These are phyloP conservation scores for Dicerorhinus sumatrensis DNA, from an alignment of 2,113 vertebrate species.

Conservation along the genomic window DNA sequence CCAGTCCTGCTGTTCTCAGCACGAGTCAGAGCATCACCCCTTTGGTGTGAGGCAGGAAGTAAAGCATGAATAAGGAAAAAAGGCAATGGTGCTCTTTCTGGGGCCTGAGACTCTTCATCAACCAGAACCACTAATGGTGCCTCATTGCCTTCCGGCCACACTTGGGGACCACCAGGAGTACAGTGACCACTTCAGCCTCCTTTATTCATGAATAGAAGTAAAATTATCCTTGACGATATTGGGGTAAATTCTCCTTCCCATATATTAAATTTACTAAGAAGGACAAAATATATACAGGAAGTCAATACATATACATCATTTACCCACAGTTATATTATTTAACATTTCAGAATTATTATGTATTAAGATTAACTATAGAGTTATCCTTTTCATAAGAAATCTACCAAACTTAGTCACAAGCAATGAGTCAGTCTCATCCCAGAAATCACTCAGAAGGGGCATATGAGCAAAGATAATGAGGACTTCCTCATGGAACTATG, in stretches of 20 bases:
- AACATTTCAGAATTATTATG: neutral
- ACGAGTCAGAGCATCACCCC: neutral
- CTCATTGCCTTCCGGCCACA: neutral
- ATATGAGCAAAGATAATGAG: neutral
- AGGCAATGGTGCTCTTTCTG: neutral
- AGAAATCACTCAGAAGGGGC: constrained; percentile 35
- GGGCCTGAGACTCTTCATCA: neutral
- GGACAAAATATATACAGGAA: neutral
- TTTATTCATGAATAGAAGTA: neutral
- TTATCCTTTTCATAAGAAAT: constrained; percentile 39
- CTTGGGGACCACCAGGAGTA: neutral
- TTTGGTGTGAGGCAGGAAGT: neutral
- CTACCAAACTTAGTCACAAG: constrained; percentile 62
- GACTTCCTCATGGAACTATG: neutral
- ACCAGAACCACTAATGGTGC: neutral
- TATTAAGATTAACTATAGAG: neutral
- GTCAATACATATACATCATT: neutral
- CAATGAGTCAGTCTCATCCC: constrained; percentile 46
- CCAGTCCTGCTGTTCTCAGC: neutral
- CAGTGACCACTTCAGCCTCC: neutral
- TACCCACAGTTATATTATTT: neutral
- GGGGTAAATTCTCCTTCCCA: neutral
- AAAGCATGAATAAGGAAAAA: neutral
- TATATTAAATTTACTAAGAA: neutral
- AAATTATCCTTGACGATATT: neutral